A percentile compares a stretch with the other conserved stretches of the same genome.
Conservation (phyloP, 2,797 vertebrate species). For the Diplodus puntazzo region DNA sequence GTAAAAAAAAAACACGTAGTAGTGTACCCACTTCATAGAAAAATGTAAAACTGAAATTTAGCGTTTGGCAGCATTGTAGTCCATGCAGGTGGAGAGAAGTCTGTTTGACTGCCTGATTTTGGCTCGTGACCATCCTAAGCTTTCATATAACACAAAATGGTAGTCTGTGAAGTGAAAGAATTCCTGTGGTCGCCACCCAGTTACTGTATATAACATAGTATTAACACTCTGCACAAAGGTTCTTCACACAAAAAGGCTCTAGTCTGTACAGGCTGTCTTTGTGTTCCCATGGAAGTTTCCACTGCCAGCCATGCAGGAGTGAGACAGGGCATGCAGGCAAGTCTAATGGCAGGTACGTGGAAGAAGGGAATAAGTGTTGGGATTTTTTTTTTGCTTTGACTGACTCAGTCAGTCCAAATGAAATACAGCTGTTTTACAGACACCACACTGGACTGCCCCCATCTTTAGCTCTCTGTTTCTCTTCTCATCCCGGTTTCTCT, state of each 20-base stretch:
- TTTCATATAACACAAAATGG: slow-evolving; percentile 37
- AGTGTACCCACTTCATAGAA: slow-evolving; percentile 20
- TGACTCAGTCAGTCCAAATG: slow-evolving; percentile 76
- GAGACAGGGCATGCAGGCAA: slow-evolving; percentile 59
- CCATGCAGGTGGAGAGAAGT: slow-evolving; percentile 25
- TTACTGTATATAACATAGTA: slow-evolving; percentile 64
- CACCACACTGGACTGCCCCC: slow-evolving; percentile 50
- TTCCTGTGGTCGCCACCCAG: slow-evolving; percentile 58
- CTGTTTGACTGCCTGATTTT: slow-evolving; percentile 29
- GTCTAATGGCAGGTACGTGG: slow-evolving; percentile 81
- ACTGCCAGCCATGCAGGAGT: slow-evolving; percentile 57
- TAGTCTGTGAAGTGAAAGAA: slow-evolving; percentile 41
- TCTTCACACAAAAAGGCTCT: slow-evolving; percentile 71
- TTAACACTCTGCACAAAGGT: slow-evolving; percentile 70
- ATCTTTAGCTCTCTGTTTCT: slow-evolving; percentile 33
- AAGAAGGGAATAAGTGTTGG: slow-evolving; percentile 70
- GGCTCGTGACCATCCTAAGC: slow-evolving; percentile 29
- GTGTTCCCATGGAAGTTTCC: slow-evolving; percentile 85
- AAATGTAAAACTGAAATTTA: slow-evolving; percentile 19
- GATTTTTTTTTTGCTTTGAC: slow-evolving; percentile 69
- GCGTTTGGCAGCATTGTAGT: slow-evolving; percentile 12
- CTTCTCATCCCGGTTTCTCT: background rate
- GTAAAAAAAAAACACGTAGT: slow-evolving; percentile 23
- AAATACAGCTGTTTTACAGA: slow-evolving; percentile 81
- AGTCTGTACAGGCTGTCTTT: slow-evolving; percentile 74